Evolutionary conservation across 2,113 vertebrate species (phyloP).

Genomic region (Phycodurus eques): DNA sequence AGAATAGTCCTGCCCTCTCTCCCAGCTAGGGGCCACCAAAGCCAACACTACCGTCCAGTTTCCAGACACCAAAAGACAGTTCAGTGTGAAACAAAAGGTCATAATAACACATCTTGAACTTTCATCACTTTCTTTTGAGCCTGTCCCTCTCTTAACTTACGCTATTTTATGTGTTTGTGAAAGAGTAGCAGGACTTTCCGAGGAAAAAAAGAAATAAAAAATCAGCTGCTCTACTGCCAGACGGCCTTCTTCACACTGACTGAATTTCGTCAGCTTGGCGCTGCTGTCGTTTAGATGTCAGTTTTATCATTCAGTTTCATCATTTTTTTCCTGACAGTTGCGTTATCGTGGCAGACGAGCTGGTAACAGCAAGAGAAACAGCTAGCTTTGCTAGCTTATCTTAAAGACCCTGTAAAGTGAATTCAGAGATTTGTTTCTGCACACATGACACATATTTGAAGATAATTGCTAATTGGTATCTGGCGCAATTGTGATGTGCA

Average conservation of each 20-base stretch:
- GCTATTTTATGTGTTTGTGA: conserved; percentile 20
- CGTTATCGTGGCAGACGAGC: conserved; percentile 26
- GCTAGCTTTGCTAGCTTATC: too few relatives aligned
- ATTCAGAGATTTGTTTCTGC: too few relatives aligned
- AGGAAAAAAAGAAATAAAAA: conserved; percentile 24
- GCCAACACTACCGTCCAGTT: conserved; percentile 21
- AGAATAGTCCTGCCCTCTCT: conserved; percentile 88
- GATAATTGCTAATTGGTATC: too few relatives aligned
- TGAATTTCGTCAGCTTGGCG: neutral
- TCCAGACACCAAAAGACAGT: conserved; percentile 42
- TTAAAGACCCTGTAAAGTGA: too few relatives aligned
- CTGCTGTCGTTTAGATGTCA: neutral
- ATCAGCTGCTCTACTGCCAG: conserved; percentile 60
- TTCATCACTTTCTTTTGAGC: conserved; percentile 39
- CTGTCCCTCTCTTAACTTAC: conserved; percentile 28
- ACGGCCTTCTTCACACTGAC: neutral
- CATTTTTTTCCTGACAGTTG: conserved; percentile 22
- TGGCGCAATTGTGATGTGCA: too few relatives aligned
- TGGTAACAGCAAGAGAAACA: conserved; percentile 14
- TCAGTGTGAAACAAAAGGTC: conserved; percentile 20
- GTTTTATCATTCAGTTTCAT: conserved; percentile 11
- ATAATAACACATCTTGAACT: conserved; percentile 18
- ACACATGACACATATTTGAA: too few relatives aligned
- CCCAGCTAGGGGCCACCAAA: conserved; percentile 82
- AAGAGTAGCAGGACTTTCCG: conserved; percentile 31